Conservation (phyloP, 2,888 invertebrate species). For the Galerucella calmariensis region DNA sequence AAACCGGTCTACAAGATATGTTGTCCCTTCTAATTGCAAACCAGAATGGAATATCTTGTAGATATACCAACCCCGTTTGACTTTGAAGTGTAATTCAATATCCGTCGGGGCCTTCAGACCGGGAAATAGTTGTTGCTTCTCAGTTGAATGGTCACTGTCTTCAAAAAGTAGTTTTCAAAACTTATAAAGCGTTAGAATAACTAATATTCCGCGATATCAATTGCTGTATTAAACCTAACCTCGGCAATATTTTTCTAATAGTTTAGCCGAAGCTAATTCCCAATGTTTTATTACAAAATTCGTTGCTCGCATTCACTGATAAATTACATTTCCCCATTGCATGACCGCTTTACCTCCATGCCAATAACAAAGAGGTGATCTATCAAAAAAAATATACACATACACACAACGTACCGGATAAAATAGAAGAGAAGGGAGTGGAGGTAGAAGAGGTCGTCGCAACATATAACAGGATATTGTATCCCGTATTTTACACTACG, state of each 20-base stretch:
- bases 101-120: no score
- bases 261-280: background rate
- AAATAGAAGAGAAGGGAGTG: background rate
- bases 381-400: constrained; percentile 19
- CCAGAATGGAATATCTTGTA: no score
- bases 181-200: no score
- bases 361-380: constrained; percentile 19
- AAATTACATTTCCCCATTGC: constrained; percentile 15
- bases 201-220: background rate
- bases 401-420: constrained; percentile 11
- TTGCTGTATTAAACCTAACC: background rate
- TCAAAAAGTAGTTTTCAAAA: no score
- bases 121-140: no score
- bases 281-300: constrained; percentile 11
- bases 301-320: constrained; percentile 4
- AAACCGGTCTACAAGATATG: no score
- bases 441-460: background rate
- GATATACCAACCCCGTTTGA: no score
- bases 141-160: no score
- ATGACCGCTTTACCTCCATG: constrained; percentile 16
- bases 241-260: background rate
- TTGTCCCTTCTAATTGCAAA: no score
- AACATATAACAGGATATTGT: constrained; percentile 34
- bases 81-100: no score
- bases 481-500: constrained; percentile 34